Base-by-base conservation (phyloP, 2,888 invertebrate species). In the Epirrhoe alternata region DNA sequence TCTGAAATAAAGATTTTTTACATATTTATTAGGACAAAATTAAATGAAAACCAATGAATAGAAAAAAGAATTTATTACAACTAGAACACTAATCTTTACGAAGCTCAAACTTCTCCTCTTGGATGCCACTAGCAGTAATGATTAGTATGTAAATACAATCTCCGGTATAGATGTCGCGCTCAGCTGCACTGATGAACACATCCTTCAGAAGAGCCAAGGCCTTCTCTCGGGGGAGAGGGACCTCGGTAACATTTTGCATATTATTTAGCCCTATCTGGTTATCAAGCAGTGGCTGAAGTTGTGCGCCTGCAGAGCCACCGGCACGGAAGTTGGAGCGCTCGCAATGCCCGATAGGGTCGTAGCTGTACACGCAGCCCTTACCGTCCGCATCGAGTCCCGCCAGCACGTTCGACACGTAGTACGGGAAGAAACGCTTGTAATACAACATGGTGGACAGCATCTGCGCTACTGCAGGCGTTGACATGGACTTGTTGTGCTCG, bases 161-260 rank as follows among this genome's bases (percentile, higher is more conserved):
- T 56, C 99, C 99, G 65, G 99, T 99, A 82, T 98, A 97, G 80
- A 99, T 99, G 86, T 99, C 99, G 82, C 99, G 95, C 86, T 99
- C 99, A 0, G 99, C 98, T 4, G 99, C 99, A 61, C 99, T 98
- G 77, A 98, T 98, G 86, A 99, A 99, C 0, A 98, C 97, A 93
- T 99, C 99, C 81, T 98, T 98, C 50, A 99, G 94, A 38, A 99
- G 94, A 5, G 95, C 94, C 10, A 98, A 86, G 0, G 99, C 99
- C 78, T 96, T 96, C 62, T 98, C 98, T 79, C 95, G 90, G 0
- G 96, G 94, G 12, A 99, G 84, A 0, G 96, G 94, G 0, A 93
- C 94, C 52, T 92, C 91, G 1, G 91, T 92, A 0, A 95, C 95
- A 85, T 96, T 96, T 79, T 96, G 95, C 95, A 97, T 96, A 85